These are phyloP conservation scores for Sinopyrophorus schimmeli DNA, from an alignment of 2,888 invertebrate genomes.

Conservation along the genomic window DNA sequence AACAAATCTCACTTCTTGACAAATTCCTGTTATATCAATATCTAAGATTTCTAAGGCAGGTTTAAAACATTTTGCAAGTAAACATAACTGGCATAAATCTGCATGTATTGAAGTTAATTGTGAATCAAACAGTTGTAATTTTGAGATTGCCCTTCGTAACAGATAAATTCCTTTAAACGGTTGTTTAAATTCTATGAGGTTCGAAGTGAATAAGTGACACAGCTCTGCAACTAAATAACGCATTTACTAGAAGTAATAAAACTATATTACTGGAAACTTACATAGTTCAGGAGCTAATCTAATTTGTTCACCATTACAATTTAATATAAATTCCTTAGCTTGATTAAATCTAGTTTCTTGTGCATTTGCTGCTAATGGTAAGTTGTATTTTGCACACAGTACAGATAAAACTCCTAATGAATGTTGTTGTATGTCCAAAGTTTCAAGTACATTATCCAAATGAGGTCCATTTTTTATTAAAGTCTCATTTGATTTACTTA, in stretches of 20 bases:
- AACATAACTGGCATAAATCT: conserved; percentile 88
- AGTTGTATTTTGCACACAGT: conserved; percentile 76
- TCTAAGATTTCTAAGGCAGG: conserved; percentile 87
- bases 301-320: conserved; percentile 89
- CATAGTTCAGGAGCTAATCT: conserved; percentile 83
- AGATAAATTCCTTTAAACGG: conserved; percentile 83
- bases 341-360: conserved; percentile 66
- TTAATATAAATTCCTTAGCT: conserved; percentile 83
- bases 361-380: conserved; percentile 56
- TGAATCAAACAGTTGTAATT: conserved; percentile 83
- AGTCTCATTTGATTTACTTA: conserved; percentile 79
- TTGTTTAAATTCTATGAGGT: conserved; percentile 76
- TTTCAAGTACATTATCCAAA: conserved; percentile 87
- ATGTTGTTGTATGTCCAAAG: conserved; percentile 88
- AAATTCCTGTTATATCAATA: conserved; percentile 89
- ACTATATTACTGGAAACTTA: conserved; percentile 57
- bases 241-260: conserved; percentile 11
- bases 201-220: conserved; percentile 81
- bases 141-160: conserved; percentile 80
- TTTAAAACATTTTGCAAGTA: conserved; percentile 89
- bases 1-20: conserved; percentile 69
- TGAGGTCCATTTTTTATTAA: conserved; percentile 81
- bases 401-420: conserved; percentile 88
- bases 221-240: conserved; percentile 83
- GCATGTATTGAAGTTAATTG: conserved; percentile 94